Conservation (phyloP, 2,113 vertebrate genomes). For the Pterocles gutturalis region DNA sequence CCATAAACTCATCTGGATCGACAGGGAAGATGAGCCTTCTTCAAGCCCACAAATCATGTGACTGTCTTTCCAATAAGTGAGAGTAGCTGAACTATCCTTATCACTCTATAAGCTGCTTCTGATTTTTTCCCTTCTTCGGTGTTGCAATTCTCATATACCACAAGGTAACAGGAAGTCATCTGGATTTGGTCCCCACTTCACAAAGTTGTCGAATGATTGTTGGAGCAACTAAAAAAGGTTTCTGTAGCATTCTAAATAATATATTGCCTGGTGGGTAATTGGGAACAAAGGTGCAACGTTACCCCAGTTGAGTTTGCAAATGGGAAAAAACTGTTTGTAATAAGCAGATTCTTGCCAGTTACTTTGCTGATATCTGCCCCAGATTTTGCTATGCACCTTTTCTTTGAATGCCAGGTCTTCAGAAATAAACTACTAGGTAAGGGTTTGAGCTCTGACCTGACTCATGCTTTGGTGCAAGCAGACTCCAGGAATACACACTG, state of each 20-base stretch:
- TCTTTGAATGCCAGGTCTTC: not conserved
- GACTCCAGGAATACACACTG: not conserved
- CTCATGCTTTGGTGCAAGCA: not conserved
- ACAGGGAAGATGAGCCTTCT: not conserved
- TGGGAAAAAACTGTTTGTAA: not conserved
- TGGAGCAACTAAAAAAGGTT: not conserved
- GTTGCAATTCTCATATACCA: not conserved
- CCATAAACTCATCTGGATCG: not conserved
- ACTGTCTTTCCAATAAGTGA: not conserved
- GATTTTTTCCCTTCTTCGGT: not conserved
- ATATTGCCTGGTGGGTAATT: not conserved
- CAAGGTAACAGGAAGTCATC: not conserved
- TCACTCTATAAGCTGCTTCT: accelerated
- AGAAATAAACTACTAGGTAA: not conserved
- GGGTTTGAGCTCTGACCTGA: not conserved
- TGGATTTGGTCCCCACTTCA: accelerated
- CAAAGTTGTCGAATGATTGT: not conserved
- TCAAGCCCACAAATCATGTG: not conserved
- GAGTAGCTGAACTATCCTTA: not conserved
- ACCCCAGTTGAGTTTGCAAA: not conserved
- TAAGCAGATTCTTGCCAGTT: not conserved
- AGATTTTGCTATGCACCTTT: not conserved
- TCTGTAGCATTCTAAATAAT: not conserved
- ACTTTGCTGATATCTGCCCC: not conserved
- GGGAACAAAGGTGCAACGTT: not conserved